Evolutionary conservation across 1,140 invertebrate species (phyloP), one percentile per base, ranked within the genome.

Genomic region (Diuraphis noxia): DNA sequence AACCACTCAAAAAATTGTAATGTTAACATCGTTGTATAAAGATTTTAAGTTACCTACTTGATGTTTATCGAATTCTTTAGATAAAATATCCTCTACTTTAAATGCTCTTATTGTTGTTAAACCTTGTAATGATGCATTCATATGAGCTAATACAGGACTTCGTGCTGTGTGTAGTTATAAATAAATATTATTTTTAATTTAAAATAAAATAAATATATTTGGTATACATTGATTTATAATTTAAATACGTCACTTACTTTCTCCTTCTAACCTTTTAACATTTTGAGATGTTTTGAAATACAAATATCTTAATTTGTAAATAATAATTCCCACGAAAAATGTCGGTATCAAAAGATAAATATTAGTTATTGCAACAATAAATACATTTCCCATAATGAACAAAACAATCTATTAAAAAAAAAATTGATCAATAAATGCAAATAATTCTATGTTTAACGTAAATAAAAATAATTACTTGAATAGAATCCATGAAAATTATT

Each of bases 41-140:
- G 4, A 81, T 10, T 84, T n/a, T 34, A 43, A 84, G 7, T 8
- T 40, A 40, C 63, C 89, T 52, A 93, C 95, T 95, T 98, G 96
- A 93, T 96, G 95, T 92, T 95, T 96, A 93, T 98, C 97, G 93
- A 98, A 98, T 94, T 97, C 96, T 77, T 96, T 94, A 92, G 96
- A 96, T 23, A 99, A 95, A 91, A 97, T 96, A 92, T 96, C 94
- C 94, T 99, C 96, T 0, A 96, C 96, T 49, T 95, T 95, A 93
- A 97, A 98, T 0, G 98, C 97, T 92, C 98, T 95, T 89, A 99
- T 98, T 0, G 98, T 99, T 2, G 97, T 95, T 41, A 99, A 94
- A 9, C 98, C 98, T 94, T 97, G 97, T 1, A 99, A 94, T 0
- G 98, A 97, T 41, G 98, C 96, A 72, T 72, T 72, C 56, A 72